These are phyloP conservation scores for Sterna hirundo DNA, from an alignment of 2,113 vertebrate genomes.

Conservation along the genomic window DNA sequence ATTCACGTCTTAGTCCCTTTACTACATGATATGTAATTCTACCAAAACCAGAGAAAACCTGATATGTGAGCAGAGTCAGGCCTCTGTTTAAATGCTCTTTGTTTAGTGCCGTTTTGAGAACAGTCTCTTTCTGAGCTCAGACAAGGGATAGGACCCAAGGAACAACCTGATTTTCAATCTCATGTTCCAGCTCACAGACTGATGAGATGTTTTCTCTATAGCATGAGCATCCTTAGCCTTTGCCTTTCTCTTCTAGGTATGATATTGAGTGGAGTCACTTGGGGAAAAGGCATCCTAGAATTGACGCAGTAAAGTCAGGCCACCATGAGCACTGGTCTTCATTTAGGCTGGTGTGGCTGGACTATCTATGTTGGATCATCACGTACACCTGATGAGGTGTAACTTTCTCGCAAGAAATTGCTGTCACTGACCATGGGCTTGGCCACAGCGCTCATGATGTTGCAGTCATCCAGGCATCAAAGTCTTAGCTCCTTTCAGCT, in stretches of 20 bases:
- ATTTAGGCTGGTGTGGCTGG: not conserved
- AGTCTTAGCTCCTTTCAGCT: not conserved
- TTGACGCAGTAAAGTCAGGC: not conserved
- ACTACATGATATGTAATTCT: not conserved
- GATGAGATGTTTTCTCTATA: not conserved
- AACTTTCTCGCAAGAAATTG: not conserved
- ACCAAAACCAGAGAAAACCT: not conserved
- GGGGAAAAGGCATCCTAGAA: not conserved
- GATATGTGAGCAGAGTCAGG: not conserved
- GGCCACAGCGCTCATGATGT: not conserved
- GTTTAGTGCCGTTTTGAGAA: not conserved
- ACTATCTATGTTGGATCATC: not conserved
- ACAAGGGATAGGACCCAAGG: not conserved
- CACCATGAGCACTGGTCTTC: not conserved
- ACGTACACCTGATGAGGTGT: not conserved
- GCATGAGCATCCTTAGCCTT: not conserved
- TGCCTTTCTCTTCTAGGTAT: not conserved
- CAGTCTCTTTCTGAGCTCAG: not conserved
- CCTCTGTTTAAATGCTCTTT: not conserved
- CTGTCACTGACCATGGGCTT: not conserved
- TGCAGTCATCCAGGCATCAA: not conserved
- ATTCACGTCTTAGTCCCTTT: not conserved
- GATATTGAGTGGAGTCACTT: not conserved
- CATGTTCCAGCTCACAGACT: not conserved
- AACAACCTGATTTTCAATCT: not conserved